These are phyloP conservation scores for Ursus arctos DNA, from an alignment of 2,113 vertebrate genomes.

Conservation along the genomic window DNA sequence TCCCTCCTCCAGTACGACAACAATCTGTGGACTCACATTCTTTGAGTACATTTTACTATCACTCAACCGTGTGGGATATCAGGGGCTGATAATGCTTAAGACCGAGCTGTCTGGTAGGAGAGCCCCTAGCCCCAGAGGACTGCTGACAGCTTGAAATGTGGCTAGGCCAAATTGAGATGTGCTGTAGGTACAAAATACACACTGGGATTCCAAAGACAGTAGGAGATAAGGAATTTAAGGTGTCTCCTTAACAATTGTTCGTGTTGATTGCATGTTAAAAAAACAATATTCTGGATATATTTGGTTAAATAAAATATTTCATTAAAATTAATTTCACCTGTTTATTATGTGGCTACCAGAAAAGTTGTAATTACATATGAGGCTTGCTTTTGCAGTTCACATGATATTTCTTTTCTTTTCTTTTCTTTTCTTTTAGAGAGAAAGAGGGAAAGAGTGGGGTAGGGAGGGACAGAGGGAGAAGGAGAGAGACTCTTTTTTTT, in stretches of 20 bases:
- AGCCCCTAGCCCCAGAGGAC: neutral
- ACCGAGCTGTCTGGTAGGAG: fast-evolving
- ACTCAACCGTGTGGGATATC: neutral
- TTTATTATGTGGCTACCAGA: neutral
- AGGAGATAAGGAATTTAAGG: neutral
- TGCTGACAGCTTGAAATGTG: neutral
- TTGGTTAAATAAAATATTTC: neutral
- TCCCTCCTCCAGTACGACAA: neutral
- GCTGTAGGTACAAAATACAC: neutral
- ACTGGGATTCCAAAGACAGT: neutral
- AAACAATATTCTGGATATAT: neutral
- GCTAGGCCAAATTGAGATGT: neutral
- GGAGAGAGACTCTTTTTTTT: neutral
- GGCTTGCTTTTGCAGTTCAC: neutral
- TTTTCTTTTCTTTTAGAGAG: no score
- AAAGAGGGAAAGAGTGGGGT: neutral
- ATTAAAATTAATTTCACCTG: conserved; percentile 7
- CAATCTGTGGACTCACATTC: neutral
- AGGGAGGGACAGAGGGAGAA: neutral
- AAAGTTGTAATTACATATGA: neutral
- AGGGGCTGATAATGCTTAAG: neutral
- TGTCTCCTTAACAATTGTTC: neutral
- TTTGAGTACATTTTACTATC: neutral
- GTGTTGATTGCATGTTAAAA: neutral
- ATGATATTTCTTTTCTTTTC: neutral